Conservation (phyloP, 2,797 vertebrate genomes). For the Megalops cyprinoides region DNA sequence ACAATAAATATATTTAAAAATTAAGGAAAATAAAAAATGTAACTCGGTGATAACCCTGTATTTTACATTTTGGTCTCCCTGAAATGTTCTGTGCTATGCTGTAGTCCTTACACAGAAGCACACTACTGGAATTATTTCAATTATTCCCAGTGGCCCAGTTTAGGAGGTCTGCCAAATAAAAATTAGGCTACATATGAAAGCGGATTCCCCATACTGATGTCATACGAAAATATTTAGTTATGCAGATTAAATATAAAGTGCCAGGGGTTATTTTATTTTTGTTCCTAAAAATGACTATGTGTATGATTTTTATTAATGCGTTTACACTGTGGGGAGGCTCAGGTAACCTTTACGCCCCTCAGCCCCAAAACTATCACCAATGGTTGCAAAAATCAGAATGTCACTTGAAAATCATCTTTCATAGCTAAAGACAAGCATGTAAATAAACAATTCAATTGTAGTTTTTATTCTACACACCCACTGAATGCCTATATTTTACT, state of each 20-base stretch:
- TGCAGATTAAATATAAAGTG: constrained; percentile 15
- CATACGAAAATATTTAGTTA: constrained; percentile 39
- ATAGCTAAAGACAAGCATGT: background rate
- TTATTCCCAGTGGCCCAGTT: constrained; percentile 59
- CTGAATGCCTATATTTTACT: background rate
- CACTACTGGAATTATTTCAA: constrained; percentile 59
- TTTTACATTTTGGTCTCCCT: background rate
- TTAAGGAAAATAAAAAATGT: background rate
- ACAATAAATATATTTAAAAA: background rate
- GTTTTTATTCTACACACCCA: background rate
- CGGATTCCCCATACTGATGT: constrained; percentile 52
- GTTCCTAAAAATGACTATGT: background rate
- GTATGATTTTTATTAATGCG: background rate
- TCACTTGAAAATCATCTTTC: background rate
- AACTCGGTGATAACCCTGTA: background rate
- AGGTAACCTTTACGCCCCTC: background rate
- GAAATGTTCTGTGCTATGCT: constrained; percentile 34
- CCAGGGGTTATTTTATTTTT: background rate
- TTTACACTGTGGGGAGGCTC: background rate
- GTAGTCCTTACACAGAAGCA: constrained; percentile 41
- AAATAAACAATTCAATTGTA: background rate
- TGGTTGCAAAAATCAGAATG: too few relatives aligned
- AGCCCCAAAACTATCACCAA: too few relatives aligned
- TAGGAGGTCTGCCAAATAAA: constrained; percentile 55
- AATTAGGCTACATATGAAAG: constrained; percentile 53